These are phyloP conservation scores for Prochilodus magdalenae DNA, from an alignment of 2,113 vertebrate species.

Conservation along the genomic window DNA sequence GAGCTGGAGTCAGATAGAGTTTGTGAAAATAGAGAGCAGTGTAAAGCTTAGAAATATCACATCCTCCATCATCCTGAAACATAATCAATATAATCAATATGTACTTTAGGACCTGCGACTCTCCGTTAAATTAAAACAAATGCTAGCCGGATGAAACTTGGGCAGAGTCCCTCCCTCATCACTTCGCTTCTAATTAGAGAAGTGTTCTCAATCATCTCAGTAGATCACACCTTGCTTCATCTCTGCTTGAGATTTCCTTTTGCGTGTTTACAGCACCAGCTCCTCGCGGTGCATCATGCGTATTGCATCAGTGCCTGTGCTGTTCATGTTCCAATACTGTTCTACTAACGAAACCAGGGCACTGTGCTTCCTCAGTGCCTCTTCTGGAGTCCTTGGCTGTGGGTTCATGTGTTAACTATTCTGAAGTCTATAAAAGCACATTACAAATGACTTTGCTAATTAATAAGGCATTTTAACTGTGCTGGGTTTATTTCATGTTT, in stretches of 20 bases:
- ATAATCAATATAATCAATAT: slow-evolving; percentile 59
- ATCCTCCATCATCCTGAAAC: slow-evolving; percentile 52
- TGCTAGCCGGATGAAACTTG: slow-evolving; percentile 37
- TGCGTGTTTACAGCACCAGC: neutral
- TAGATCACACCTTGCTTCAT: slow-evolving; percentile 3
- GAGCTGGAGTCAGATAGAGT: slow-evolving; percentile 25
- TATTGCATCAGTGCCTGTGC: neutral
- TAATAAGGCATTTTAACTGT: too few relatives aligned
- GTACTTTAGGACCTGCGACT: slow-evolving; percentile 49
- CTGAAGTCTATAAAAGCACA: too few relatives aligned
- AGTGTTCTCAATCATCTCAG: slow-evolving; percentile 15
- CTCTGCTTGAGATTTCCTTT: neutral
- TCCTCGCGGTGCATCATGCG: neutral
- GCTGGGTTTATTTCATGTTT: too few relatives aligned
- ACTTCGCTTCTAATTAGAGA: slow-evolving; percentile 6
- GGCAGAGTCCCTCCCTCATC: slow-evolving; percentile 27
- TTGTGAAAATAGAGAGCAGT: slow-evolving; percentile 13
- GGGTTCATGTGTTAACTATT: neutral
- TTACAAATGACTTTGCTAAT: too few relatives aligned
- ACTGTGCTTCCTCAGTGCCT: neutral
- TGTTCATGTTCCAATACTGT: slow-evolving; percentile 36
- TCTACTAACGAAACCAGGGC: slow-evolving; percentile 6
- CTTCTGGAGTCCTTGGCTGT: neutral
- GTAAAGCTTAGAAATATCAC: slow-evolving; percentile 37
- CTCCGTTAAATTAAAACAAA: slow-evolving; percentile 53